phyloP scores from a whole-genome alignment of 2,113 vertebrate species.

The Chionomys nivalis region DNA sequence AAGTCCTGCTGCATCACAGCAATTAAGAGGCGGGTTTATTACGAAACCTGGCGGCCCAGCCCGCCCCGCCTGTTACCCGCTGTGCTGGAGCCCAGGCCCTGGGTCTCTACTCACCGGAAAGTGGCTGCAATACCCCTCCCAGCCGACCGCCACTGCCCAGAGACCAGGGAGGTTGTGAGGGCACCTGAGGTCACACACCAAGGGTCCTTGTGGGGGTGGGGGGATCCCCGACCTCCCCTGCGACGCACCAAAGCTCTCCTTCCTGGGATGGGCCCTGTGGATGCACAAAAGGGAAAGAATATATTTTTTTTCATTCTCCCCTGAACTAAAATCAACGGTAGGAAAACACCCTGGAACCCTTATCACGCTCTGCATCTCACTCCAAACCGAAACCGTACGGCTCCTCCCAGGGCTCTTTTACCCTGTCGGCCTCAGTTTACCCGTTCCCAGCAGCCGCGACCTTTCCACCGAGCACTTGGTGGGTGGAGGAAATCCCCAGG shows the following conservation, averaged over 20 bases:
- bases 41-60: conserved; percentile 64
- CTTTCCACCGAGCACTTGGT: conserved; percentile 61
- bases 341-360: conserved; percentile 46
- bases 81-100: conserved; percentile 7
- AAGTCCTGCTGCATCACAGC: conserved; percentile 49
- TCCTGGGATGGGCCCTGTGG: background rate
- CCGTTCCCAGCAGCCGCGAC: background rate
- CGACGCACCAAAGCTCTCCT: no score
- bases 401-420: background rate
- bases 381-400: conserved; percentile 54
- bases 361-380: background rate
- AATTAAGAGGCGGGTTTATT: conserved; percentile 77
- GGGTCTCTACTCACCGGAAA: background rate
- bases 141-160: background rate
- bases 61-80: conserved; percentile 24
- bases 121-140: background rate
- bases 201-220: background rate
- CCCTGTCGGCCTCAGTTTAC: background rate
- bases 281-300: background rate
- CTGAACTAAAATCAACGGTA: conserved; percentile 50
- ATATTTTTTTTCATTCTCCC: background rate
- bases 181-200: background rate
- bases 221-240: no score
- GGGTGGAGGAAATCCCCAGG: conserved; percentile 68
- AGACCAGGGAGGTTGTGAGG: background rate